Evolutionary conservation across 2,888 invertebrate species (phyloP).

Genomic region (Diaperis boleti): DNA sequence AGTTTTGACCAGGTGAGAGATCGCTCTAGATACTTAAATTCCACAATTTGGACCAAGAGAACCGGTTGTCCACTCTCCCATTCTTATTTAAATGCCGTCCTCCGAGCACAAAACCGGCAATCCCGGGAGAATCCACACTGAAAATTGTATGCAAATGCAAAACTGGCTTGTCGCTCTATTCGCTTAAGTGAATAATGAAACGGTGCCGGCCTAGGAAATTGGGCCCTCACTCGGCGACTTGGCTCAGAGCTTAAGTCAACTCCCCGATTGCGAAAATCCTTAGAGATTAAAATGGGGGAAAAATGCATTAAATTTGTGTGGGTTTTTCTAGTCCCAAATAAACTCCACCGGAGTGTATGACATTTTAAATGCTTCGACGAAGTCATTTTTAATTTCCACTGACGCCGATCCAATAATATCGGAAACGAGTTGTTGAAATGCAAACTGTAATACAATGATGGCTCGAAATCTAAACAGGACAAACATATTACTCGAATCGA

Average conservation of each 20-base stretch:
- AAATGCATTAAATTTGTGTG: too few species aligned
- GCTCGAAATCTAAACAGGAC: too few species aligned
- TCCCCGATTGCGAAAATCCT: conserved; percentile 7
- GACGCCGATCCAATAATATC: too few species aligned
- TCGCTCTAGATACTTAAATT: too few species aligned
- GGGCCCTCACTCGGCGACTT: conserved; percentile 1
- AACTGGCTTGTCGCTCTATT: conserved; percentile 7
- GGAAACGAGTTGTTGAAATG: too few species aligned
- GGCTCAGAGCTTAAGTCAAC: background rate
- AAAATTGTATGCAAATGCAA: conserved; percentile 29
- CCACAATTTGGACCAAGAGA: too few species aligned
- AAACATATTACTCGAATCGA: too few species aligned
- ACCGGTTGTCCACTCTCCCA: conserved; percentile 10
- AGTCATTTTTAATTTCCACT: too few species aligned
- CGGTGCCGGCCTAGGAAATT: conserved; percentile 10
- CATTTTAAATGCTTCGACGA: conserved; percentile 8
- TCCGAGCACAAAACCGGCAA: conserved; percentile 2
- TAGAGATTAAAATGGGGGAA: conserved; percentile 30
- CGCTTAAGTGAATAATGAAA: conserved; percentile 18
- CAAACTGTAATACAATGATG: too few species aligned
- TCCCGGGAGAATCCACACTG: conserved; percentile 2
- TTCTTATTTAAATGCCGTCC: conserved; percentile 23
- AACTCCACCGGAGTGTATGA: conserved; percentile 2
- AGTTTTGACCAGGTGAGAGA: too few species aligned
- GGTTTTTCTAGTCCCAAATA: too few species aligned